Evolutionary conservation across 64 coral and sea anemone species (phyloP), one percentile per base, ranked within the genome.

Genomic region (Cladopsammia gracilis): DNA sequence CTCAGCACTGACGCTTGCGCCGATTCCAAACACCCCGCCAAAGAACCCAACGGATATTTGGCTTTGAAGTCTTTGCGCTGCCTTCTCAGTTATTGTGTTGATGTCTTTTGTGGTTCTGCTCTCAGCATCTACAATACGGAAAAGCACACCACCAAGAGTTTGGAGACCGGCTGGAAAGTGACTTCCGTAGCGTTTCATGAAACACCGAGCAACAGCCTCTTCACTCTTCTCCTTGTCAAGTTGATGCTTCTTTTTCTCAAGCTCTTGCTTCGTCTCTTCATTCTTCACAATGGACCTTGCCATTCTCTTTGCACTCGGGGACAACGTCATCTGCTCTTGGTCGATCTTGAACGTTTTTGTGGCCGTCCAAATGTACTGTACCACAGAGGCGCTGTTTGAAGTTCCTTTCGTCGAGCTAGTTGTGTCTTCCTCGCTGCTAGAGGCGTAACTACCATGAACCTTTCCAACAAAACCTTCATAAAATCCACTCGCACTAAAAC

Each of bases 151-250:
- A 10, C 92, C 92, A 67, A 94, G 92, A 1, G 86, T 75, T 7
- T 94, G 92, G 3, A 83, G 2, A 13, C 92, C 92, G 6, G 64
- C 75, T 43, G 92, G 92, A 18, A 94, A 66, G 50, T 94, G 92
- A 64, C 86, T 94, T 54, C 92, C 92, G 20, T 69, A 94, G 48
- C 54, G 66, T 59, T 67, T 6, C 58, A 94, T 82, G 72, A 94
- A 94, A 10, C 5, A 6, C 8, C 87, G 76, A 24, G 86, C n/a
- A n/a, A n/a, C 92, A 34, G 52, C 69, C 42, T 56, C 75, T 51
- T 54, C 34, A 4, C 47, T 16, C 48, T 86, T n/a, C 47, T 67
- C 23, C 11, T 49, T 79, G 65, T 13, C 14, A 48, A n/a, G n/a
- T n/a, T n/a, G n/a, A n/a, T n/a, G n/a, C n/a, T n/a, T n/a, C n/a